A percentile compares a stretch with the other conserved stretches of the same genome.
These are phyloP conservation scores for Cephus nigrinus DNA, from an alignment of 2,888 invertebrate genomes.

Conservation along the genomic window DNA sequence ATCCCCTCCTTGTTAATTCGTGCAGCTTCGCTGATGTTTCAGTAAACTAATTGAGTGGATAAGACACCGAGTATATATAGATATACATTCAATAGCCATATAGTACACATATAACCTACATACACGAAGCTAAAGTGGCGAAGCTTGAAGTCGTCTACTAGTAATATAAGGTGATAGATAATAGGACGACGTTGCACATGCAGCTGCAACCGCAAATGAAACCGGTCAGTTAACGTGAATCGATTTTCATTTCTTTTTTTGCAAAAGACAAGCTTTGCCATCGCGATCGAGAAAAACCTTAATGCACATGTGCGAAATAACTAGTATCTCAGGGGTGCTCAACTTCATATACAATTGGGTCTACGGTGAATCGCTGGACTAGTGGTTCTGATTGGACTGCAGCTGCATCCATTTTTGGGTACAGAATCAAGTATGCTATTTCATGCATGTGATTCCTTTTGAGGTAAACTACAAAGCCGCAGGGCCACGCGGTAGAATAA, in stretches of 20 bases:
- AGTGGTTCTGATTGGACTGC: neutral
- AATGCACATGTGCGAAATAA: neutral
- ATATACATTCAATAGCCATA: neutral
- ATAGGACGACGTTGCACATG: neutral
- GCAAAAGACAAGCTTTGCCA: neutral
- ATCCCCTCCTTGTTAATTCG: neutral
- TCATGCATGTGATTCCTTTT: neutral
- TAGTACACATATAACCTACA: neutral
- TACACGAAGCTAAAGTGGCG: neutral
- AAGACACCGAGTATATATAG: neutral
- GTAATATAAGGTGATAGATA: neutral
- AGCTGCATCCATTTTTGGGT: neutral
- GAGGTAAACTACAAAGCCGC: neutral
- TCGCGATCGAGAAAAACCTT: neutral
- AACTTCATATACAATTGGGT: neutral
- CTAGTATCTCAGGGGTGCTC: neutral
- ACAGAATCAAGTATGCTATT: neutral
- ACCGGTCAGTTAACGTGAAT: neutral
- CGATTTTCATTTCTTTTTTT: neutral
- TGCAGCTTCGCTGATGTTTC: neutral
- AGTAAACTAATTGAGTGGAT: neutral
- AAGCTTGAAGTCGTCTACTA: neutral
- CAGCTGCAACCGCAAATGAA: neutral
- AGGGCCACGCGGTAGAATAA: neutral
- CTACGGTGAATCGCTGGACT: neutral